Conservation (phyloP, 2,797 vertebrate genomes). For the Kryptolebias ocellatus region DNA sequence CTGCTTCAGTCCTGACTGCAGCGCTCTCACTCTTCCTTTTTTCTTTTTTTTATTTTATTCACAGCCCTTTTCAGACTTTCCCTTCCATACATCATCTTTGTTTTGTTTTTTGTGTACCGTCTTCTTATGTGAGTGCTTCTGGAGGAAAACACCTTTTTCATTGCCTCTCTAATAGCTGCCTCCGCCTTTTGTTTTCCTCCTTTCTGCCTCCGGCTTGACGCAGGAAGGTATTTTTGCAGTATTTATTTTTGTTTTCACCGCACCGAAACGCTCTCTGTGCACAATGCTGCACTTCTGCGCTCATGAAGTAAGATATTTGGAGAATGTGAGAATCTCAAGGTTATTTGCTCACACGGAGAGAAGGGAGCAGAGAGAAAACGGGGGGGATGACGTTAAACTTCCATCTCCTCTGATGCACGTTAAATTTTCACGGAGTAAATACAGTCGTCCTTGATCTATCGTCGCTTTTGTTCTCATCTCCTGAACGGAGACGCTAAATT, state of each 20-base stretch:
- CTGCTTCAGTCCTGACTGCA: conserved; percentile 25
- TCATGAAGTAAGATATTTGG: conserved; percentile 9
- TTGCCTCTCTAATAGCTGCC: conserved; percentile 35
- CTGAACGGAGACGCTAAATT: conserved; percentile 3
- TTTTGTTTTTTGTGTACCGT: conserved; percentile 26
- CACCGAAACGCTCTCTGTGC: background rate
- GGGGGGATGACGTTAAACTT: conserved; percentile 45
- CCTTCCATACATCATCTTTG: conserved; percentile 43
- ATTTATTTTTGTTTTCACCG: conserved; percentile 19
- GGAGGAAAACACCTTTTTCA: conserved; percentile 45
- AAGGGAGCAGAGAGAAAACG: conserved; percentile 9
- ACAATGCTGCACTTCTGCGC: background rate
- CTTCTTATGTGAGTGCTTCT: conserved; percentile 36
- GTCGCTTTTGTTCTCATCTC: conserved; percentile 2
- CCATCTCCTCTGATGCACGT: conserved; percentile 54
- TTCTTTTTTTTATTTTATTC: conserved; percentile 8
- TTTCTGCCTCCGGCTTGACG: conserved; percentile 19
- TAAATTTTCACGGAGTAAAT: conserved; percentile 45
- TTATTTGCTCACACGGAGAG: conserved; percentile 28
- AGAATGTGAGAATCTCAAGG: conserved; percentile 24
- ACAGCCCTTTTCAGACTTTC: conserved; percentile 13
- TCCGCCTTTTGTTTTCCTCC: conserved; percentile 25
- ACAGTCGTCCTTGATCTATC: conserved; percentile 14
- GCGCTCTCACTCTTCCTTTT: background rate
- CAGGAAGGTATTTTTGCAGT: conserved; percentile 20